These are phyloP conservation scores for Hemichromis elongatus DNA, from an alignment of 2,113 vertebrate genomes.

Conservation along the genomic window DNA sequence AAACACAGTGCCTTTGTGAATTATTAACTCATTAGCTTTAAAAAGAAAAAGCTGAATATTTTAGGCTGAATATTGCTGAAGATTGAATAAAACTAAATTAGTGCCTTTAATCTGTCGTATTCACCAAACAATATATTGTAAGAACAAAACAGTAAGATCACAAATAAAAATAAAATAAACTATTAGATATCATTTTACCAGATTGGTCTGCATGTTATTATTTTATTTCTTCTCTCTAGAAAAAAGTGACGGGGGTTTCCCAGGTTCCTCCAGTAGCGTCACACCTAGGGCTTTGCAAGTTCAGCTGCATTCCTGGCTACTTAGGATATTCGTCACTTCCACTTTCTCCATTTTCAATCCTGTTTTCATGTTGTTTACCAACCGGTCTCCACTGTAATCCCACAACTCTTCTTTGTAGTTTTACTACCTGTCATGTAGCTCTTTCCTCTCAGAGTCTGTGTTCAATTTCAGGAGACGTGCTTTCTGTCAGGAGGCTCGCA, in stretches of 20 bases:
- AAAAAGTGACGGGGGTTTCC: not conserved
- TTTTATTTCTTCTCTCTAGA: not conserved
- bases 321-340: not conserved
- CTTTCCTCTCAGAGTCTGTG: not conserved
- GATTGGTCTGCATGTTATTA: too few relatives aligned
- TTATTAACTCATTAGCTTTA: not conserved
- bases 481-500: not conserved
- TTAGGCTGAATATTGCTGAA: not conserved
- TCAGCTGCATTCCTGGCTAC: not conserved
- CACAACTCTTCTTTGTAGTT: not conserved
- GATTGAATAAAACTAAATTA: not conserved
- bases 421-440: not conserved
- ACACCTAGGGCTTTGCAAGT: not conserved
- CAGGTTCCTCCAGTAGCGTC: accelerated
- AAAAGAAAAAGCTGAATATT: not conserved
- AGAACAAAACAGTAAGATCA: not conserved
- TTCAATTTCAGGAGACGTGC: slow-evolving; percentile 8
- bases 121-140: not conserved
- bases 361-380: not conserved
- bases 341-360: not conserved
- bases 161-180: not conserved
- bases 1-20: not conserved
- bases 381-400: not conserved
- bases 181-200: not conserved
- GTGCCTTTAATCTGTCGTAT: not conserved